Base-by-base conservation (phyloP, 2,888 invertebrate genomes). In the Drosophila nigricruria region DNA sequence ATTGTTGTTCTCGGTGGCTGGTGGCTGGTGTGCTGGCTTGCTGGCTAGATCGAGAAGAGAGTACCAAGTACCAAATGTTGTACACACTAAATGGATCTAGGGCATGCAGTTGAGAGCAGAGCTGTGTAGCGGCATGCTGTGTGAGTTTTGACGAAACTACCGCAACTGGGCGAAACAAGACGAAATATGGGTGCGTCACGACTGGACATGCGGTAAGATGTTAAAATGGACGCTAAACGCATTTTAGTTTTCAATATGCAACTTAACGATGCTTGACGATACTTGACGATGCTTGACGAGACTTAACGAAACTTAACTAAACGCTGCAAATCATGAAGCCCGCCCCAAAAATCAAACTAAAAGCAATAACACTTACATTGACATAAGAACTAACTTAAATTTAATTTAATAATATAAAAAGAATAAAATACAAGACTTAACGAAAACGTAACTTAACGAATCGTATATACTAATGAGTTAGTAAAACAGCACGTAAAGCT, bases 21-120 rank as follows among this genome's bases (percentile, higher is more conserved):
- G 32, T 57, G 40, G 23, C 68, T 36, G 54, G 49, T 67, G 20
- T 56, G 61, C 56, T 56, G 42, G 43, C 25, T 77, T 49, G 69
- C 61, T 60, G 63, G 72, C 53, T 62, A 66, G 23, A 61, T 62
- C 53, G 36, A 63, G 40, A 60, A 61, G 43, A 61, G 50, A 64
- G 60, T 59, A 64, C 74, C 69, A 63, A 74, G 27, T 53, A 62
- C 45, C 36, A 6, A 32, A 42, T 36, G 32, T 30, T 23, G 43
- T 50, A 74, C 57, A 74, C 60, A 58, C 59, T 43, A 54, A 76
- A 71, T 71, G 77, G 68, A 63, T 38, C 62, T 75, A 61, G 40
- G 53, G n/a, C 75, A 73, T 73, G 73, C 74, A 32, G 52, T 60
- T 59, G 59, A 77, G 67, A 79, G 73, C 70, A 66, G 65, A 78